Evolutionary conservation across 2,113 vertebrate genomes (phyloP).

Genomic region (Origma solitaria): DNA sequence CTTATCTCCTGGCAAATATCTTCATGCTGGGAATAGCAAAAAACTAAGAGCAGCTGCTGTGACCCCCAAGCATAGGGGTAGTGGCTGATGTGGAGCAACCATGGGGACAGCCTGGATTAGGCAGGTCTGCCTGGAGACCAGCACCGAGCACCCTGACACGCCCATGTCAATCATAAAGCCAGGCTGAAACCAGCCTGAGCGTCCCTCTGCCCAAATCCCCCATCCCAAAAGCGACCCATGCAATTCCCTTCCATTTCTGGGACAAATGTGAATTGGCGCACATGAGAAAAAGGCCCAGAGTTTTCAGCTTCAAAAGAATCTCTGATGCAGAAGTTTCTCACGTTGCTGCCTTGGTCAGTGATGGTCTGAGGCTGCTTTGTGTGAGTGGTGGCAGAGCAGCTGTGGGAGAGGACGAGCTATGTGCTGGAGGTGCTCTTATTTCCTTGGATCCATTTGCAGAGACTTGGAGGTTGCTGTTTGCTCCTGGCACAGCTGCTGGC

Average conservation of each 20-base stretch:
- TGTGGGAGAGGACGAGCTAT: not conserved
- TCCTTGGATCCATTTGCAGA: not conserved
- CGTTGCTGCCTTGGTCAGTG: fast-evolving
- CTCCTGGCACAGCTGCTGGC: not conserved
- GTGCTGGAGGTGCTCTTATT: not conserved
- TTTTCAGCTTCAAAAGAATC: not conserved
- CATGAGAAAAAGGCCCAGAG: not conserved
- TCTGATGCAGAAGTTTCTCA: not conserved
- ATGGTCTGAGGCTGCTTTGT: not conserved
- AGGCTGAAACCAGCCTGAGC: not conserved
- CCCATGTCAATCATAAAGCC: not conserved
- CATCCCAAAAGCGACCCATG: fast-evolving
- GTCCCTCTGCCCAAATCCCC: not conserved
- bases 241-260: not conserved
- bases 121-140: not conserved
- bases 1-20: slow-evolving; percentile 22
- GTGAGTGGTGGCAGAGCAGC: not conserved
- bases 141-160: not conserved
- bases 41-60: not conserved
- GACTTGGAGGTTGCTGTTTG: not conserved
- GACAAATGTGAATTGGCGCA: not conserved
- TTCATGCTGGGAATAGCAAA: slow-evolving; percentile 27
- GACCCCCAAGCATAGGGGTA: not conserved
- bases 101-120: fast-evolving
- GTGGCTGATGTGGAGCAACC: fast-evolving